Base-by-base conservation (phyloP, 2,797 vertebrate genomes). In the Xerus rutilus region DNA sequence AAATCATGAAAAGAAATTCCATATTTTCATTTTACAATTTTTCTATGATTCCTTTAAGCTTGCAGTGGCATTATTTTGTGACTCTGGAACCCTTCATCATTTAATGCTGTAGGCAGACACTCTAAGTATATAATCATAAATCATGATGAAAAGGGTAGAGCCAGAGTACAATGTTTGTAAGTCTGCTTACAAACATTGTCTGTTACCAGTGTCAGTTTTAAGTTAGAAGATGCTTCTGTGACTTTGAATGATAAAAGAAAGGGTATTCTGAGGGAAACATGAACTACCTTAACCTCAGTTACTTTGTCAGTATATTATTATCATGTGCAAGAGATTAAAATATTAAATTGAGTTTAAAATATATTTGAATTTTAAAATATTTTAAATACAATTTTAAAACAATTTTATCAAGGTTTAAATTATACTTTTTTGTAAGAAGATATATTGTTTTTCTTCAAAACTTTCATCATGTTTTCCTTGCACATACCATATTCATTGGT, bases 121-220 rank as follows among this genome's bases (percentile, higher is more conserved):
- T 89, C 78, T 78, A 89, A 67, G 21, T 85, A 28, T 15, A 65
- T 59, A 20, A 39, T 64, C 9, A 64, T 91, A 96, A 95, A 95
- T 96, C 72, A 84, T 11, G 17, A 3, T 70, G 35, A 64, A n/a
- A 74, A 96, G 1, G 4, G 1, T 25, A 91, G 13, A 94, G 25
- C 3, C 86, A 86, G 35, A 69, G 86, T 32, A 35, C 52, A 78
- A 45, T 92, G 39, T n/a, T 90, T 69, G 17, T n/a, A 82, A 9
- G 6, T 86, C 62, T 70, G 11, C 43, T n/a, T n/a, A n/a, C n/a
- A n/a, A n/a, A n/a, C n/a, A n/a, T n/a, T n/a, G n/a, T n/a, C n/a
- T 43, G 14, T 79, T 93, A 4, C 2, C 21, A 81, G 47, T 77
- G 20, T 70, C 86, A 49, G 52, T 94, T 96, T 95, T 96, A 86